Base-by-base conservation (phyloP, 64 coral and sea anemone genomes). In the Porites australiensis region DNA sequence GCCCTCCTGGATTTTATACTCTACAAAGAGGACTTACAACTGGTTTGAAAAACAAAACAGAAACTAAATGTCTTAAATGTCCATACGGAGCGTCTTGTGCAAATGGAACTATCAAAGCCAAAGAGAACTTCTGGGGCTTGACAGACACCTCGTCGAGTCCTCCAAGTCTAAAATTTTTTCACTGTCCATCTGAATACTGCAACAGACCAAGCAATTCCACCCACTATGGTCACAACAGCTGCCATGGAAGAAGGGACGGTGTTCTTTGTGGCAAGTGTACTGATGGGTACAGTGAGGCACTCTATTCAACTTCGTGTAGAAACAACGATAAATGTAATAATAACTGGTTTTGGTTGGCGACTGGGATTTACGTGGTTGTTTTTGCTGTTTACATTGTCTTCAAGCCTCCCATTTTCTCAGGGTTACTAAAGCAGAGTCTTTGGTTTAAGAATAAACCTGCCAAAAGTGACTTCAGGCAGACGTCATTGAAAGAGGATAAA, bases 311-410 rank as follows among this genome's bases (percentile, higher is more conserved):
- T 9, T 76, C 77, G 13, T 98, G 96, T 89, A 82, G 77, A 63
- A 62, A 64, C 15, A 54, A 59, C 21, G 61, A 89, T 19, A 58
- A 94, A 50, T 98, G 96, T 50, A 50, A 88, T 21, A 89, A 94
- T 79, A 71, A 87, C 47, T 94, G 85, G 84, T 94, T 98, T 54
- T 98, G 96, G 96, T 15, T 88, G 12, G 83, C 91, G 13, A 77
- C 60, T 0, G 52, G 79, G 18, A n/a, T 85, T 15, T 81, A 92
- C 14, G 27, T 94, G 8, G 18, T 92, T 0, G 18, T 68, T 44
- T 84, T 98, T 77, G 66, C 92, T 16, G 19, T 74, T 10, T 98
- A 89, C 62, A 59, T 92, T 13, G 58, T 98, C 23, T 87, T 87
- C 20, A 93, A 92, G 53, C 92, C 96, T 46, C 90, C 72, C 22